Evolutionary conservation across 2,113 vertebrate species (phyloP).

Genomic region (Tragelaphus imberbis): DNA sequence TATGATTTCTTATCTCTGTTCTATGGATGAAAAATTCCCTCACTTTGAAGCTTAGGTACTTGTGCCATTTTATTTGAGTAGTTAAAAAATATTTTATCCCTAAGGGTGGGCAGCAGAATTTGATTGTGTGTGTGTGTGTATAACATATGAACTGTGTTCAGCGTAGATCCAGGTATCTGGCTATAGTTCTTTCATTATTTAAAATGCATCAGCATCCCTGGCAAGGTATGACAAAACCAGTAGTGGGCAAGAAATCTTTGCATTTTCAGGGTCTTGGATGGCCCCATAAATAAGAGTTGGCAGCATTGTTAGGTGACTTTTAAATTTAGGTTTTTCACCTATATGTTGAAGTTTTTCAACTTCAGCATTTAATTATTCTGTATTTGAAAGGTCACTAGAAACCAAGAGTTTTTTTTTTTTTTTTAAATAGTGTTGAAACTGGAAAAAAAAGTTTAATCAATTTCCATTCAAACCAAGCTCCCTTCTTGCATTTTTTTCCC

Average conservation of each 20-base stretch:
- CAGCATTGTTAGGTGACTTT: background rate
- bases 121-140: background rate
- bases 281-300: background rate
- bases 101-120: background rate
- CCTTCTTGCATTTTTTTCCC: constrained; percentile 48
- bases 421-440: constrained; percentile 52
- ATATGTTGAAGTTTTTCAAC: background rate
- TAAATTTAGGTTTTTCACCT: constrained; percentile 40
- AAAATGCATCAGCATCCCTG: background rate
- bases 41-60: background rate
- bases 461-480: constrained; percentile 66
- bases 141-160: background rate
- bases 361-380: constrained; percentile 47
- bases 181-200: background rate
- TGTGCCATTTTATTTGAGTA: background rate
- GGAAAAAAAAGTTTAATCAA: constrained; percentile 61
- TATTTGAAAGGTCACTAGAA: constrained; percentile 72
- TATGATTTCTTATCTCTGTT: background rate
- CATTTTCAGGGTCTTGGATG: background rate
- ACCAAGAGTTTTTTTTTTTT: constrained; percentile 50
- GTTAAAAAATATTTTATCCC: background rate
- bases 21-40: background rate
- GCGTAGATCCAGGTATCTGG: background rate
- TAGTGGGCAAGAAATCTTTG: background rate
- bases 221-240: background rate